phyloP scores from a whole-genome alignment of 2,797 vertebrate species.

The Xerus rutilus region DNA sequence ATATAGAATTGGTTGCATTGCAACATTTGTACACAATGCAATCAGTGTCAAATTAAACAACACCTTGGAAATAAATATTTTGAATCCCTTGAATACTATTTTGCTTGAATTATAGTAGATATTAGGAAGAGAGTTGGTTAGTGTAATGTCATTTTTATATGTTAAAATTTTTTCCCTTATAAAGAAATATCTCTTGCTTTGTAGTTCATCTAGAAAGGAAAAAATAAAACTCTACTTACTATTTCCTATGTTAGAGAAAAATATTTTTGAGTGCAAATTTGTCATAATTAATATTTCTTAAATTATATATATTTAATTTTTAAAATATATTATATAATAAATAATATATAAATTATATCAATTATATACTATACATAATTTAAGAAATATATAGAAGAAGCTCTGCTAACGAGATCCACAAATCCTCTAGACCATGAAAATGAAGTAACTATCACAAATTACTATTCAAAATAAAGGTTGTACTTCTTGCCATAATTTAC shows the following conservation, averaged over 20 bases:
- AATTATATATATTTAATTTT: neutral
- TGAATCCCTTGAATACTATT: neutral
- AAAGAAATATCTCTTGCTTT: neutral
- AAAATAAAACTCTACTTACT: constrained; percentile 31
- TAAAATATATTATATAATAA: no score
- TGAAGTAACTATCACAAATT: neutral
- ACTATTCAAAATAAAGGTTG: neutral
- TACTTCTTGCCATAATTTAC: constrained; percentile 53
- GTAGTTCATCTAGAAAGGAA: neutral
- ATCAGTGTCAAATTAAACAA: constrained; percentile 75
- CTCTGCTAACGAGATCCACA: neutral
- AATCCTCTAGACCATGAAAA: neutral
- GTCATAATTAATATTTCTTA: neutral
- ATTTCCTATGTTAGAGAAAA: neutral
- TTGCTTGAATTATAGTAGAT: constrained; percentile 74
- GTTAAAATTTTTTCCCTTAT: neutral
- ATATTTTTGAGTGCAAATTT: neutral
- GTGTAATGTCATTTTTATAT: constrained; percentile 39
- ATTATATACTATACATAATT: no score
- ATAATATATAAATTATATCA: no score
- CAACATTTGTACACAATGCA: constrained; percentile 64
- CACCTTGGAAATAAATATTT: constrained; percentile 63
- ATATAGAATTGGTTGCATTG: constrained; percentile 74
- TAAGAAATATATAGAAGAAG: neutral
- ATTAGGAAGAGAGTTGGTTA: constrained; percentile 61